These are phyloP conservation scores for Diplolepis rosae DNA, from an alignment of 2,888 invertebrate genomes.

Conservation along the genomic window DNA sequence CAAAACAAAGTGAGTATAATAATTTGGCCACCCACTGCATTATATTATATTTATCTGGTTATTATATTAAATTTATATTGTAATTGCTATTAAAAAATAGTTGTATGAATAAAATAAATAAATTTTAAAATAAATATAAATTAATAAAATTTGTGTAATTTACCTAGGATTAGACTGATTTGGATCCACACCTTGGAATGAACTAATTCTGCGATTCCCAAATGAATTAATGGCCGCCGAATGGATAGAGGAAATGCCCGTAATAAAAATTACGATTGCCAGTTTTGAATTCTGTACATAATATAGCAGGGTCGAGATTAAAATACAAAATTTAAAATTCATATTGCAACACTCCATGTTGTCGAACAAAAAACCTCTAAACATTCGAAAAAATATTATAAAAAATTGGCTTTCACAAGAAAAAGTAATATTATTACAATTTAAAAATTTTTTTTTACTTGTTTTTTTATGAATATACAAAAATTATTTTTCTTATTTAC, in stretches of 20 bases:
- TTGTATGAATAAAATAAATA: neutral
- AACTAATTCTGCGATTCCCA: neutral
- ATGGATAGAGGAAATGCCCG: constrained; percentile 1
- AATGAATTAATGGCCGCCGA: neutral
- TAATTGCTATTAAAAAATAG: neutral
- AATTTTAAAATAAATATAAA: neutral
- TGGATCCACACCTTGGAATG: neutral
- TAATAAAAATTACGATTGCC: neutral
- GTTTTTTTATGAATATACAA: no score
- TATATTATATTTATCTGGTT: no score
- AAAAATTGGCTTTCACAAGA: no score
- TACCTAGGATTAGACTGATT: neutral
- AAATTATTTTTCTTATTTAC: no score
- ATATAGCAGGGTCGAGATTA: neutral
- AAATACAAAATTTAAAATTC: neutral
- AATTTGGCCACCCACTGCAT: no score
- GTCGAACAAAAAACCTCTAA: neutral
- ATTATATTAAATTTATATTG: neutral
- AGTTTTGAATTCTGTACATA: constrained; percentile 1
- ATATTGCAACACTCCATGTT: neutral
- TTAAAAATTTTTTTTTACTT: no score
- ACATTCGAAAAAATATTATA: no score
- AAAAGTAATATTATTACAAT: no score
- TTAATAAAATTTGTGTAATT: neutral
- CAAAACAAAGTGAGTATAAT: no score